Evolutionary conservation across 1,140 invertebrate species (phyloP).

Genomic region (Laupala kohalensis): DNA sequence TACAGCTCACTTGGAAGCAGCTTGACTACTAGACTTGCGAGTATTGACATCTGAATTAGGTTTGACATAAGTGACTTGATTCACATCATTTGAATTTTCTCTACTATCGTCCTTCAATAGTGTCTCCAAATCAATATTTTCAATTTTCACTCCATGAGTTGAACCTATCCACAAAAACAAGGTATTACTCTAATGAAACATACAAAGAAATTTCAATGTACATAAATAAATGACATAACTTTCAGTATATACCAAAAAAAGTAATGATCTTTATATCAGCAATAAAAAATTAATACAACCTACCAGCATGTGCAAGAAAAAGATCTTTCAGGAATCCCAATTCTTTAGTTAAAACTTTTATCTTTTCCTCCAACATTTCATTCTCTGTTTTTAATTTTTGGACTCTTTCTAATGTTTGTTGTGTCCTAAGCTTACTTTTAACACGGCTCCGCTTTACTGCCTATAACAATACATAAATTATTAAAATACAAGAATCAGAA

Average conservation of each 20-base stretch:
- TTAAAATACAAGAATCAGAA: not conserved
- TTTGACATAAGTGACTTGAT: not conserved
- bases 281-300: too few relatives aligned
- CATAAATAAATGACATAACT: not conserved
- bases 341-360: constrained; percentile 72
- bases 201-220: not conserved
- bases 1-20: not conserved
- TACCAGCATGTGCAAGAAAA: constrained; percentile 67
- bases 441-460: constrained; percentile 80
- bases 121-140: constrained; percentile 15
- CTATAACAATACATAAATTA: constrained; percentile 28
- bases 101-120: constrained; percentile 11
- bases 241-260: not conserved
- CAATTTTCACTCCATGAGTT: constrained; percentile 16
- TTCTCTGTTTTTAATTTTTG: constrained; percentile 68
- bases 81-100: not conserved
- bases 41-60: not conserved
- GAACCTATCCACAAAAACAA: constrained; percentile 11
- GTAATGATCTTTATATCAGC: too few relatives aligned
- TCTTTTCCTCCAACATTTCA: constrained; percentile 69
- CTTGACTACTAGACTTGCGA: not conserved
- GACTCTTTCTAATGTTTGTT: constrained; percentile 66
- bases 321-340: constrained; percentile 74
- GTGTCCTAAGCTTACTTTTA: constrained; percentile 70
- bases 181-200: not conserved